Evolutionary conservation across 64 coral and sea anemone genomes (phyloP).

Genomic region (Montipora sp.): DNA sequence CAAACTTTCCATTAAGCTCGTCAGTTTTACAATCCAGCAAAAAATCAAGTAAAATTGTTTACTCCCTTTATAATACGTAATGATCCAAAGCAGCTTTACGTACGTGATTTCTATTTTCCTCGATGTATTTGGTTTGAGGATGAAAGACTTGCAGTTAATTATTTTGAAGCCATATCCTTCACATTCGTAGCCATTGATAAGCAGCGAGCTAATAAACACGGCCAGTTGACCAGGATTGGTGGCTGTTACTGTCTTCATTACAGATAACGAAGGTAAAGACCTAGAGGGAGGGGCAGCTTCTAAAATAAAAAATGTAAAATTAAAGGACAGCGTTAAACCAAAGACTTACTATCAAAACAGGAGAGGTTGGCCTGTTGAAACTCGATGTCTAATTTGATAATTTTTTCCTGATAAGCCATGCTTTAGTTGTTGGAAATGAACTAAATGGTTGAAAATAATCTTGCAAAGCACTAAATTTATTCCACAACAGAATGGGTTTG

Average conservation of each 20-base stretch:
- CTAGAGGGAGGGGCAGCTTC: background rate
- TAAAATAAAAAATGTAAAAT: no score
- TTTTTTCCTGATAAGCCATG: no score
- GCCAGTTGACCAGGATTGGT: slow-evolving; percentile 96
- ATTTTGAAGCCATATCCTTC: slow-evolving; percentile 99
- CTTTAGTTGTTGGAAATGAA: no score
- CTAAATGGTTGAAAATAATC: no score
- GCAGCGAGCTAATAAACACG: slow-evolving; percentile 88
- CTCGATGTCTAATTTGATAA: no score
- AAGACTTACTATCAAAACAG: background rate
- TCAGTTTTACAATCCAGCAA: background rate
- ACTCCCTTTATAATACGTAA: background rate
- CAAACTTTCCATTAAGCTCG: no score
- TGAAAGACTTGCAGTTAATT: slow-evolving; percentile 96
- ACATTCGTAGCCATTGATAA: slow-evolving; percentile 93
- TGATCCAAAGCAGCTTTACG: slow-evolving; percentile 1
- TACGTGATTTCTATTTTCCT: slow-evolving; percentile 98
- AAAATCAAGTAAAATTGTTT: no score
- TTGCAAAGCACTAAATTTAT: no score
- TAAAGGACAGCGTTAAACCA: no score
- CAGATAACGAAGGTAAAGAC: slow-evolving; percentile 55
- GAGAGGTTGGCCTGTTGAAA: background rate
- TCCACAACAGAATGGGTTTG: no score
- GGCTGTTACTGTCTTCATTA: slow-evolving; percentile 95
- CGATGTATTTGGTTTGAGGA: slow-evolving; percentile 95